Evolutionary conservation across 2,797 vertebrate genomes (phyloP), one percentile per base, ranked within the genome.

Genomic region (Sebastiscus tertius): DNA sequence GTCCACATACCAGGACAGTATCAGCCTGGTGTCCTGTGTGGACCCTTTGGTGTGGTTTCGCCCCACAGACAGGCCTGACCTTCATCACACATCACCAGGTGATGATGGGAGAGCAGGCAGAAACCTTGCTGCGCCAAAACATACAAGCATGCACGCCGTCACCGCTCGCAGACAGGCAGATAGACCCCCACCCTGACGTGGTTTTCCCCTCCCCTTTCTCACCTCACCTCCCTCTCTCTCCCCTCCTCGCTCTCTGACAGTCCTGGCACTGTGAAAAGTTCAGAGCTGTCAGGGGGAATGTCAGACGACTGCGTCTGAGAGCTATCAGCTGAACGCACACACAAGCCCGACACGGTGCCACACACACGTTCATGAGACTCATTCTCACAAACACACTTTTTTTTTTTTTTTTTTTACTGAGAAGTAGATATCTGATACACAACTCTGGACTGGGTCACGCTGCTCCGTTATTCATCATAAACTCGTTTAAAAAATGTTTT

Each of bases 201-300:
- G 36, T 79, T 70, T 55, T 81, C 66, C 82, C 88, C 86, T 82
- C 84, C 88, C 82, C 67, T 73, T 75, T 72, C 80, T 79, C 87
- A 90, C 93, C 85, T 82, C 77, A 18, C 60, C 79, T 63, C 77
- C 26, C 73, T 70, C 77, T 75, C 39, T 79, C 88, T 72, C 74
- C 73, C 72, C 75, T 62, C 81, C 75, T 77, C 59, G 61, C 81
- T 79, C 75, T 79, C 92, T 92, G 94, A 96, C 96, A 96, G 94
- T 95, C 94, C 89, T 84, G 83, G 88, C 89, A 93, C 93, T 94
- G 93, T 97, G 97, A 97, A 97, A 98, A 98, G 97, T 98, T 99
- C 98, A 99, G 84, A 93, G 97, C 97, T 98, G 97, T 98, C 97
- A 97, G 92, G 92, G 94, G 96, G 95, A 97, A 97, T 97, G 96